These are phyloP conservation scores for Pteropus rufus DNA, from an alignment of 2,797 vertebrate genomes.

Conservation along the genomic window DNA sequence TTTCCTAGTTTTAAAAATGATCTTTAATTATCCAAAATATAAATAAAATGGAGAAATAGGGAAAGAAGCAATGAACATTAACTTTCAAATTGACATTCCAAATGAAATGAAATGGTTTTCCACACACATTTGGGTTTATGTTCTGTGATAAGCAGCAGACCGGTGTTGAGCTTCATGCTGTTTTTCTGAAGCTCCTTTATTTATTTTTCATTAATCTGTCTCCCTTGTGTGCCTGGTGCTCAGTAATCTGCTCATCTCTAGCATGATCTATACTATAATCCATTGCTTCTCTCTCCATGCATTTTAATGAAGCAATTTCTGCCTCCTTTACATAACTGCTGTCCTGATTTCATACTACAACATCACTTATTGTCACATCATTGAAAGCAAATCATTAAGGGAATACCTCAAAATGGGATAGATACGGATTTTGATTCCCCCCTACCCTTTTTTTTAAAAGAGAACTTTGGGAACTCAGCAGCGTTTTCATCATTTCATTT, in stretches of 20 bases:
- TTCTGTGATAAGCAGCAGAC: background rate
- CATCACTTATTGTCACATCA: constrained; percentile 58
- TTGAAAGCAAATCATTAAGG: constrained; percentile 72
- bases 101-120: constrained; percentile 52
- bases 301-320: constrained; percentile 66
- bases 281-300: constrained; percentile 29
- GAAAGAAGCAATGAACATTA: constrained; percentile 42
- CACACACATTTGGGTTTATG: constrained; percentile 2
- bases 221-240: constrained; percentile 59
- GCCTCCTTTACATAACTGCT: constrained; percentile 55
- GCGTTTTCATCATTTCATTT: constrained; percentile 46
- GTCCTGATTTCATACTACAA: constrained; percentile 57
- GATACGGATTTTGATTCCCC: constrained; percentile 2
- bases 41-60: background rate
- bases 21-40: constrained; percentile 49
- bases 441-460: background rate
- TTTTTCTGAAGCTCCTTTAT: constrained; percentile 59
- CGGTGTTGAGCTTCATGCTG: background rate
- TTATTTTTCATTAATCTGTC: constrained; percentile 70
- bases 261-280: constrained; percentile 56
- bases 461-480: constrained; percentile 50
- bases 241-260: constrained; percentile 57
- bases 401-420: constrained; percentile 40
- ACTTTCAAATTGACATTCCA: constrained; percentile 50
- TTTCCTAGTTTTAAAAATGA: constrained; percentile 15